Base-by-base conservation (phyloP, 2,113 vertebrate species). In the Corythoichthys intestinalis region DNA sequence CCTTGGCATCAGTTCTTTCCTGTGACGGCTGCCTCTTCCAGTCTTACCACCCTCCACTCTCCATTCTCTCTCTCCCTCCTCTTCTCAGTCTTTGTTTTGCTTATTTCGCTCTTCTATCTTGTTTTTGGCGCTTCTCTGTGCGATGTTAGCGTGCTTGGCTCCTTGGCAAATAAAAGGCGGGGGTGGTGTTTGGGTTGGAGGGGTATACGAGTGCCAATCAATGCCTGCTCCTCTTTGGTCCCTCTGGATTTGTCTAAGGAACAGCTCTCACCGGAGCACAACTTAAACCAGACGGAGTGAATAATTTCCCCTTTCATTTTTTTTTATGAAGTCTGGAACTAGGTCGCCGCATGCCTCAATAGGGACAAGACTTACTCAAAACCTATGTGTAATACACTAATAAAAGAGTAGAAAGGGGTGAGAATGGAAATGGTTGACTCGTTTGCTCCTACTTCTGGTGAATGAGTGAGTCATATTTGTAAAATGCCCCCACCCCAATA, bases 401-500 rank as follows among this genome's bases (percentile, higher is more conserved):
- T 28, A 47, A 34, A 20, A 28, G 41, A 41, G 20, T 3, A 5
- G 39, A 62, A 20, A 46, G 41, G 56, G 56, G 60, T 28, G n/a
- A 63, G n/a, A 63, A 63, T 28, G 41, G 41, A 47, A 17, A 46
- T 20, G 14, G 5, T 9, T 38, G 58, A 60, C 37, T 61, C 38
- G 17, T 20, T 47, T 48, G 75, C 63, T 66, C 71, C 75, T 69
- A 85, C 86, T 85, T 41, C 79, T 82, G 66, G 76, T 86, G 85
- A 89, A 89, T 86, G 83, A 90, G 72, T 91, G 88, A 90, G 85
- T 91, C 89, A 89, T 82, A 85, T 79, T 80, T 85, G 81, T 87
- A 88, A 86, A 88, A 82, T 65, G 76, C 73, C 59, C 64, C 83
- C 75, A 5, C 75, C 77, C 68, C 79, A 81, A 78, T 74, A 78